phyloP scores from a whole-genome alignment of 2,888 invertebrate genomes.

The Gisinianus flammeolus region DNA sequence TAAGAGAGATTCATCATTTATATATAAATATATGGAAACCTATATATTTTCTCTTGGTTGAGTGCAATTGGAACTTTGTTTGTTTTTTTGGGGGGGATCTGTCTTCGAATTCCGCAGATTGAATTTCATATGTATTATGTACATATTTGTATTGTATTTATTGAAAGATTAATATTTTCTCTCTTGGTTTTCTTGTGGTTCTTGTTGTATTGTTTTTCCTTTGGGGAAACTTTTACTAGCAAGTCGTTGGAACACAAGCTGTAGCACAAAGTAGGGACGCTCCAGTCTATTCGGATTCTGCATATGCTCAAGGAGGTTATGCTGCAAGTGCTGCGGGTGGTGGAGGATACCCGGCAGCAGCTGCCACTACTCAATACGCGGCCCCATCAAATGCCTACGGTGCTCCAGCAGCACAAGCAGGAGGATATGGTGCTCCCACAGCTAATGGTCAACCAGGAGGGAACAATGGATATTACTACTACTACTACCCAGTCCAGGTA shows the following conservation, averaged over 20 bases:
- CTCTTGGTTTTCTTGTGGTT: not conserved
- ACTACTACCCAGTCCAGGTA: slow-evolving; percentile 59
- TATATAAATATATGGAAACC: no score
- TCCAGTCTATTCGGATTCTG: slow-evolving; percentile 54
- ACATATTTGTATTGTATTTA: not conserved
- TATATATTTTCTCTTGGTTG: no score
- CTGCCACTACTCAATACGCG: slow-evolving; percentile 43
- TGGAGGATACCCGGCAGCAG: slow-evolving; percentile 49
- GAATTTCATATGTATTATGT: not conserved
- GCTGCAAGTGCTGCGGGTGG: slow-evolving; percentile 36
- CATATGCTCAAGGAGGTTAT: slow-evolving; percentile 45
- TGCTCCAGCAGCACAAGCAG: slow-evolving; percentile 39
- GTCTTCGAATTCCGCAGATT: not conserved
- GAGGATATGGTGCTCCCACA: slow-evolving; percentile 44
- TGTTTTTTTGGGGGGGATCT: not conserved
- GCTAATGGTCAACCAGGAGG: slow-evolving; percentile 45
- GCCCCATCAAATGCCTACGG: slow-evolving; percentile 38
- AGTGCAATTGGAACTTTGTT: not conserved
- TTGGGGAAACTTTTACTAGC: not conserved
- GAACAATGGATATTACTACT: slow-evolving; percentile 58
- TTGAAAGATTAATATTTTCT: not conserved
- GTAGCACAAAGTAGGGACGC: slow-evolving; percentile 58
- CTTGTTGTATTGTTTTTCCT: not conserved
- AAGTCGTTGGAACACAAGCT: slow-evolving; percentile 50
- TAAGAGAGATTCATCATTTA: not conserved